Evolutionary conservation across 2,888 invertebrate genomes (phyloP), one percentile per base, ranked within the genome.

Genomic region (Lithophane semibrunnea): DNA sequence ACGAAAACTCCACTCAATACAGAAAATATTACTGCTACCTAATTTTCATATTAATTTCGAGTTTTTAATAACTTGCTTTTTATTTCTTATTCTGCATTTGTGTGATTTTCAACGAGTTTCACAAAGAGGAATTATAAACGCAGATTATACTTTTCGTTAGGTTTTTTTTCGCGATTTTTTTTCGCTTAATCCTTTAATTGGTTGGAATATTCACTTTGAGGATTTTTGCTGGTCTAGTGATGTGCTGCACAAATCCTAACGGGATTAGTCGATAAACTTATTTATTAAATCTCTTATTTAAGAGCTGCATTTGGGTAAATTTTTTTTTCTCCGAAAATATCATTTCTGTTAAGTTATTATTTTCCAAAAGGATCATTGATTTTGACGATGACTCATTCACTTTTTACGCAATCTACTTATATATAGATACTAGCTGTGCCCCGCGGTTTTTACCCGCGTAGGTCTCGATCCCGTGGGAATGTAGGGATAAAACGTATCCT

Each of bases 111-210:
- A 71, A 69, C n/a, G 65, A 79, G 64, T 80, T 81, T 70, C 12
- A 60, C 24, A 65, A 84, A 81, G 69, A 24, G 44, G 64, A 77
- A 76, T 82, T 77, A 60, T 63, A 79, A 77, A 54, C 70, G 58
- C 21, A 56, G 68, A 79, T 84, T 79, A 79, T 73, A 71, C 69
- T 82, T 86, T 78, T 69, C 61, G 24, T 77, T 77, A 70, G 44
- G 47, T 73, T 83, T 85, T 74, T 75, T 76, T 70, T 42, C 56
- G 60, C 58, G 37, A 79, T 47, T 47, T 74, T 74, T 85, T 84
- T 84, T 86, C 84, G 84, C 86, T 91, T 89, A 87, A 91, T 82
- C 89, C 91, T 92, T 93, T 93, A 93, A 94, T 94, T 93, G 91
- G 89, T 88, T 84, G 89, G 88, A 92, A 93, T 92, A 84, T 87